Evolutionary conservation across 1,140 invertebrate genomes (phyloP), one percentile per base, ranked within the genome.

Genomic region (Coelopa frigida): DNA sequence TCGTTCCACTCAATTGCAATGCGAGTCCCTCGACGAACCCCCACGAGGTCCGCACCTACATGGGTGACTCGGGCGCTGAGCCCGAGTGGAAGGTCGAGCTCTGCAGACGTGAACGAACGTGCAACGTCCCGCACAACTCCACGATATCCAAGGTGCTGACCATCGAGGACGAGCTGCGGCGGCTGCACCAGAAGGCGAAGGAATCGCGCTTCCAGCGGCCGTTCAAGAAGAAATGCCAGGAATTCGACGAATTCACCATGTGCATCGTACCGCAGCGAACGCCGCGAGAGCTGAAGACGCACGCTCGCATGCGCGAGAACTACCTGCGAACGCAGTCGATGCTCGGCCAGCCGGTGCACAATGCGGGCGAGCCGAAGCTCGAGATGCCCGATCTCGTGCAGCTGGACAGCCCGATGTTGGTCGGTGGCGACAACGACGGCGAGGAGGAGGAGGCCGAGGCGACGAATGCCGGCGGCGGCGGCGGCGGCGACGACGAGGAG

Each of bases 91-190:
- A 51, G 11, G 46, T 48, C 3, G 59, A 61, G 6, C 58, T 57
- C 17, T 57, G 57, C 22, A 49, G 50, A 2, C 50, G 58, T 7
- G 49, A 57, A 2, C 56, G 59, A 2, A 48, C 55, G 0, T 66
- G 62, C 33, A 35, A 43, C 2, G 57, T 50, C 38, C 54, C 59
- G 0, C 44, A 49, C 2, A 66, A 56, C 18, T 59, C 58, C 0
- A 58, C 56, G 2, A 56, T 66, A 11, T 50, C 56, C 0, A 60
- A 66, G 23, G 58, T 66, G 0, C 24, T 66, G 6, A 66, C 62
- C 27, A 61, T 66, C 29, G 59, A 66, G 37, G 62, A 66, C 51
- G 62, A 66, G 39, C 35, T 66, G 14, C 58, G 62, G 0, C 52
- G 58, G 2, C 40, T 66, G 1, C 54, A 66, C 31, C 49, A 59